phyloP scores from a whole-genome alignment of 2,888 invertebrate species.

The Nomada ruficornis region DNA sequence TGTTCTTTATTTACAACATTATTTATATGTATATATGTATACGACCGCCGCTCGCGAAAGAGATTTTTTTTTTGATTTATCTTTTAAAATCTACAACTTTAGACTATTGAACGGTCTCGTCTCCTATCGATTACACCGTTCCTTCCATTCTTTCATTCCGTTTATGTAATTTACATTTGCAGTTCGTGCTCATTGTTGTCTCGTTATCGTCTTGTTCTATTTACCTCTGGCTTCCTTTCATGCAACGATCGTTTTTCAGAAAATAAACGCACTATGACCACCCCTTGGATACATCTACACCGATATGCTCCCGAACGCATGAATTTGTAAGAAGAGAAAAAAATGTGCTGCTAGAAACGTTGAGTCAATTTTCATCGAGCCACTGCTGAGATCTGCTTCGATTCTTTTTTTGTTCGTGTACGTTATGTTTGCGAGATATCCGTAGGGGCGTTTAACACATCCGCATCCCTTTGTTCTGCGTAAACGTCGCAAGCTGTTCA shows the following conservation, averaged over 20 bases:
- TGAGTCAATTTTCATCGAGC: not conserved
- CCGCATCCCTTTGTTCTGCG: no score
- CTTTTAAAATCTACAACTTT: conserved; percentile 7
- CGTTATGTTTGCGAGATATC: not conserved
- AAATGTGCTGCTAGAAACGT: not conserved
- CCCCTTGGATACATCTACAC: not conserved
- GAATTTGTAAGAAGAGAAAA: not conserved
- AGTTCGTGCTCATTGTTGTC: not conserved
- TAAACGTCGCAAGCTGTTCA: not conserved
- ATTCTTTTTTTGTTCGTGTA: not conserved
- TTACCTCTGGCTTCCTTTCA: not conserved
- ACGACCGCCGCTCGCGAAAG: conserved; percentile 18
- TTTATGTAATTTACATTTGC: not conserved
- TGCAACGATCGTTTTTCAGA: not conserved
- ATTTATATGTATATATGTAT: conserved; percentile 51
- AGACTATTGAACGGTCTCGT: conserved; percentile 19
- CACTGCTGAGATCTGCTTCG: not conserved
- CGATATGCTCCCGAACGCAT: conserved; percentile 6
- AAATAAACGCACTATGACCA: conserved; percentile 15
- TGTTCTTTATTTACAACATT: conserved; percentile 64
- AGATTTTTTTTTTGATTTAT: conserved; percentile 51
- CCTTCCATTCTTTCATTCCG: not conserved
- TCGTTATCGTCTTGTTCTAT: not conserved
- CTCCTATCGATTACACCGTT: not conserved
- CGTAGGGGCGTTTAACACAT: not conserved